Conservation (phyloP, 2,113 vertebrate genomes). For the Naja naja region DNA sequence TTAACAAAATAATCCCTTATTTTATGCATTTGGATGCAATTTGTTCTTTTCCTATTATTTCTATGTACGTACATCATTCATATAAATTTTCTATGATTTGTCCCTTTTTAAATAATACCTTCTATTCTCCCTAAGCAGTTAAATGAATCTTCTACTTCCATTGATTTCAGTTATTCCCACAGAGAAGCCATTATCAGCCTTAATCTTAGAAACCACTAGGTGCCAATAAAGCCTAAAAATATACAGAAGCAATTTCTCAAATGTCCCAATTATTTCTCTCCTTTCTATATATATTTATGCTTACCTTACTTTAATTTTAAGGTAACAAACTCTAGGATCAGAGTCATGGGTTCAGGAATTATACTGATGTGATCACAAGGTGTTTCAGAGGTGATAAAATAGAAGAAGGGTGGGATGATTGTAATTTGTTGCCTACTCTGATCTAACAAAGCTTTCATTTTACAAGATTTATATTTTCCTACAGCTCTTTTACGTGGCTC, state of each 20-base stretch:
- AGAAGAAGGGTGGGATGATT: not conserved
- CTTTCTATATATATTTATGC: not conserved
- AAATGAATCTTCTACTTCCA: not conserved
- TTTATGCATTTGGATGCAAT: not conserved
- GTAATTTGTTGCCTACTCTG: not conserved
- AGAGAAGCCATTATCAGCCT: not conserved
- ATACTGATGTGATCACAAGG: not conserved
- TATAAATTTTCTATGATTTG: not conserved
- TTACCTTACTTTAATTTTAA: not conserved
- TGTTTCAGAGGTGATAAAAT: not conserved
- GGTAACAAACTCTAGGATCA: not conserved
- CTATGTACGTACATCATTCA: not conserved
- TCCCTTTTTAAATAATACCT: slow-evolving; percentile 10
- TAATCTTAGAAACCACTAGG: slow-evolving; percentile 16
- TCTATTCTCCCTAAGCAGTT: slow-evolving; percentile 1
- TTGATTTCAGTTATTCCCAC: slow-evolving; percentile 2
- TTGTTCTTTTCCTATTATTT: slow-evolving; percentile 15
- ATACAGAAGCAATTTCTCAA: slow-evolving; percentile 32
- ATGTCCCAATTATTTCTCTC: not conserved
- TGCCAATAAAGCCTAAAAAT: slow-evolving; percentile 29
- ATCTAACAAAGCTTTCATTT: not conserved
- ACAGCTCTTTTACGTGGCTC: not conserved
- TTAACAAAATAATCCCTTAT: not conserved
- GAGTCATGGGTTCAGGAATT: not conserved
- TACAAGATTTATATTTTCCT: not conserved